Evolutionary conservation across 2,888 invertebrate species (phyloP).

Genomic region (Heteromurus nitidus): DNA sequence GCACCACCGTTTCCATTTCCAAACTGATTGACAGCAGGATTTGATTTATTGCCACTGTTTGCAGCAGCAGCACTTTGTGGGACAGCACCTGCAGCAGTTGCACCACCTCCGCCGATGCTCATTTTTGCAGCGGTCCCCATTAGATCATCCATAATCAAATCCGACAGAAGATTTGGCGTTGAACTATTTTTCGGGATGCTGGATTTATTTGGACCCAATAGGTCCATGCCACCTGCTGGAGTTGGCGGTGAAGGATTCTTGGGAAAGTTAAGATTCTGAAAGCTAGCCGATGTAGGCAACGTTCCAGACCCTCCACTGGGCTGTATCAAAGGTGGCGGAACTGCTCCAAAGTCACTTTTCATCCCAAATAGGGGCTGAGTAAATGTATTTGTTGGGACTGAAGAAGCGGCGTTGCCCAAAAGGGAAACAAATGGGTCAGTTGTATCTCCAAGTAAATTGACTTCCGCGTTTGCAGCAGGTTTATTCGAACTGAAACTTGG

Average conservation of each 20-base stretch:
- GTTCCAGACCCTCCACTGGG: conserved; percentile 20
- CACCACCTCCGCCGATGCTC: conserved; percentile 18
- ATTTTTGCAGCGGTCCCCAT: conserved; percentile 33
- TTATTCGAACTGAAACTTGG: not conserved
- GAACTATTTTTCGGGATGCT: conserved; percentile 68
- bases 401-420: conserved; percentile 54
- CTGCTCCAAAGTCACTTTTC: conserved; percentile 1
- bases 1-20: conserved; percentile 10
- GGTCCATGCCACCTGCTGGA: not conserved
- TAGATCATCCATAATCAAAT: conserved; percentile 65
- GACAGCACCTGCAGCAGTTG: conserved; percentile 12
- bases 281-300: conserved; percentile 63
- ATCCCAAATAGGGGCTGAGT: conserved; percentile 42
- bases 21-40: conserved; percentile 62
- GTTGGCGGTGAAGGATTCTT: not conserved
- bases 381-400: conserved; percentile 29
- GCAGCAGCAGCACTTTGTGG: conserved; percentile 32
- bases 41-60: conserved; percentile 50
- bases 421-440: conserved; percentile 63
- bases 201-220: conserved; percentile 26
- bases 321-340: conserved; percentile 16
- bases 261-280: conserved; percentile 64
- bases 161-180: conserved; percentile 67
- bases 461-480: conserved; percentile 11
- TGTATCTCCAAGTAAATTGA: conserved; percentile 36